These are phyloP conservation scores for Chloroclystis v-ata DNA, from an alignment of 2,888 invertebrate species.

Conservation along the genomic window DNA sequence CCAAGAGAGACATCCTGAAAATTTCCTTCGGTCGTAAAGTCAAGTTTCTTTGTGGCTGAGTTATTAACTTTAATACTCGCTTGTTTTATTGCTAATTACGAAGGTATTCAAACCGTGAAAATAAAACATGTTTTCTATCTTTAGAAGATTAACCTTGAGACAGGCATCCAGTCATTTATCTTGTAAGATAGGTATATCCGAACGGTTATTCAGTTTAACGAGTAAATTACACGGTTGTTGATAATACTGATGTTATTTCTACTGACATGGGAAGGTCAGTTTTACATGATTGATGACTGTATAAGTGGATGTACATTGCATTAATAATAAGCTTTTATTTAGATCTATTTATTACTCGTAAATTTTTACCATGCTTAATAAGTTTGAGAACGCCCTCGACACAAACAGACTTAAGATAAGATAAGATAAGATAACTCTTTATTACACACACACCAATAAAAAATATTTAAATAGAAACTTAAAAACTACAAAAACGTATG, in stretches of 20 bases:
- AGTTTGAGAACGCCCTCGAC: too few relatives aligned
- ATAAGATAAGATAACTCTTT: too few relatives aligned
- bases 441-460: too few relatives aligned
- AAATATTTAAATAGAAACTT: too few relatives aligned
- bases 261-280: background rate
- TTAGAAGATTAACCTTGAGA: conserved; percentile 2
- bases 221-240: background rate
- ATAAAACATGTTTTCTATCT: background rate
- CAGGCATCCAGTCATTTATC: background rate
- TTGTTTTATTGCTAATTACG: conserved; percentile 4
- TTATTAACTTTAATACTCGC: background rate
- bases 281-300: background rate
- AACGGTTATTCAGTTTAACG: background rate
- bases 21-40: conserved; percentile 14
- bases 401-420: too few relatives aligned
- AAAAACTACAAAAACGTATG: too few relatives aligned
- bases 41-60: conserved; percentile 9
- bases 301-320: too few relatives aligned
- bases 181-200: background rate
- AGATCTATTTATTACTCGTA: too few relatives aligned
- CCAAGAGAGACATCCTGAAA: conserved; percentile 20
- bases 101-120: conserved; percentile 2
- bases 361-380: too few relatives aligned
- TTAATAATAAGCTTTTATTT: too few relatives aligned
- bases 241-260: background rate